These are phyloP conservation scores for Acromyrmex echinatior DNA, from an alignment of 1,140 invertebrate genomes.

Conservation along the genomic window DNA sequence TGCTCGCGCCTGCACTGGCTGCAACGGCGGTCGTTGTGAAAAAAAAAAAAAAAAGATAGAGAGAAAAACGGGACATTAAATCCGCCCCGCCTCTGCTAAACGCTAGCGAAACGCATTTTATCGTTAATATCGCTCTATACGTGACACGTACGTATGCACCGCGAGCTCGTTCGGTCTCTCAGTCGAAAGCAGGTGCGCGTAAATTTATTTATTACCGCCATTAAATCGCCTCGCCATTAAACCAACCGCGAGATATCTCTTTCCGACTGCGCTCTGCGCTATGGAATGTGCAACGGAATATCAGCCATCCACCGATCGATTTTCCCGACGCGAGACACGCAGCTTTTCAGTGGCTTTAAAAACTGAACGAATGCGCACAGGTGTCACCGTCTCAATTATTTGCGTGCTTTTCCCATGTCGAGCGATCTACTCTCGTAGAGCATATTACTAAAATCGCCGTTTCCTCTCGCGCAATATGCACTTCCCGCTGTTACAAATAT, in stretches of 20 bases:
- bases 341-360: conserved; percentile 25
- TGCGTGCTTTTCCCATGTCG: background rate
- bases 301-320: background rate
- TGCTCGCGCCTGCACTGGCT: background rate
- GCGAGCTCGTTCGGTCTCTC: background rate
- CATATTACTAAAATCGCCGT: background rate
- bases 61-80: conserved; percentile 11
- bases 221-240: conserved; percentile 7
- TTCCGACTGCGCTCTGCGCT: conserved; percentile 31
- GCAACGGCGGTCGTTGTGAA: background rate
- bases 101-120: conserved; percentile 1
- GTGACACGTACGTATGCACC: background rate
- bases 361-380: background rate
- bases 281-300: background rate
- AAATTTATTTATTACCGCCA: conserved; percentile 40
- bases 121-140: conserved; percentile 38
- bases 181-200: conserved; percentile 25
- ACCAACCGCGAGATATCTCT: conserved; percentile 41
- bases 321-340: background rate
- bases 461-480: background rate
- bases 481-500: background rate
- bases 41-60: background rate
- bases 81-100: conserved; percentile 3
- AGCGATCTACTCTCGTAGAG: background rate
- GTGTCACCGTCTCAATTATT: conserved; percentile 42